phyloP scores from a whole-genome alignment of 2,113 vertebrate genomes.

The Chlorocebus sabaeus region DNA sequence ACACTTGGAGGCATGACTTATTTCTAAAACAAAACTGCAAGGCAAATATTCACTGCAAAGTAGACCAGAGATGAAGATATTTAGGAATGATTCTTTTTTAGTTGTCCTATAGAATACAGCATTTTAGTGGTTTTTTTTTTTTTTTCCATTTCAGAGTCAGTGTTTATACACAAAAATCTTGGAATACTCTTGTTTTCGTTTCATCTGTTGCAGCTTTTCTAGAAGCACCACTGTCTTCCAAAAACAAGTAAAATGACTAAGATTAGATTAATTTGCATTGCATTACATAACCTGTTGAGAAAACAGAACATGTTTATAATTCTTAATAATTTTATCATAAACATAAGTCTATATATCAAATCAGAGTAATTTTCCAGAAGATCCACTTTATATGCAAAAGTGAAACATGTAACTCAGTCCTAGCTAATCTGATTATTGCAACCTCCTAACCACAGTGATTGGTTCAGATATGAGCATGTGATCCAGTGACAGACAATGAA shows the following conservation, averaged over 20 bases:
- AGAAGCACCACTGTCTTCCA: background rate
- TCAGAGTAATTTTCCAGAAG: background rate
- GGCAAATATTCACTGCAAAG: background rate
- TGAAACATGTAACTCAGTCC: background rate
- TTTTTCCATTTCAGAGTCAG: background rate
- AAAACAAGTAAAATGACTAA: background rate
- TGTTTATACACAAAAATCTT: slow-evolving; percentile 42
- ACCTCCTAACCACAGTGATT: background rate
- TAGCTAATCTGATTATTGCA: background rate
- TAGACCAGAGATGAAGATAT: background rate
- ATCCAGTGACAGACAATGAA: background rate
- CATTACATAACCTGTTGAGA: background rate
- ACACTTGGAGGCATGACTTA: background rate
- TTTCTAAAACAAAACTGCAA: background rate
- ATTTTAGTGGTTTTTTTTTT: background rate
- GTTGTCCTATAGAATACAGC: background rate
- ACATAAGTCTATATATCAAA: background rate
- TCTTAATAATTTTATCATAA: background rate
- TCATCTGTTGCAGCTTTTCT: slow-evolving; percentile 26
- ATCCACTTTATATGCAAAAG: background rate
- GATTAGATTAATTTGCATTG: background rate
- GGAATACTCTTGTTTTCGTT: slow-evolving; percentile 19
- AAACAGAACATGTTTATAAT: background rate
- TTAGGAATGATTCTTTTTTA: background rate
- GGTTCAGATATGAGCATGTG: background rate